phyloP scores from a whole-genome alignment of 2,888 invertebrate genomes.

The Stenoptilia bipunctidactyla region DNA sequence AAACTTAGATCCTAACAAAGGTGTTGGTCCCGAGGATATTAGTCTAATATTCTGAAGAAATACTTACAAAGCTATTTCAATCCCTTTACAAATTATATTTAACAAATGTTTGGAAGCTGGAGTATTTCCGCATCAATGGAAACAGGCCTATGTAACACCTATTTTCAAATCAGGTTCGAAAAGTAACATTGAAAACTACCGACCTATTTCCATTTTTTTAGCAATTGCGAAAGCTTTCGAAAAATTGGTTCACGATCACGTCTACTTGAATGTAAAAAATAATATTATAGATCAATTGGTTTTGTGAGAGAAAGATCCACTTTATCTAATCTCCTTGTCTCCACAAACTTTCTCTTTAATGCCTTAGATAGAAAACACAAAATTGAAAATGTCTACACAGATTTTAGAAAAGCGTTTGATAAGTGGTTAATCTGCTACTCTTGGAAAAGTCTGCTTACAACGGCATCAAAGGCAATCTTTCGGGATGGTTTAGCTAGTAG shows the following conservation, averaged over 20 bases:
- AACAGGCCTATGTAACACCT: neutral
- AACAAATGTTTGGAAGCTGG: slow-evolving; percentile 1
- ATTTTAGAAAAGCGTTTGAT: slow-evolving; percentile 1
- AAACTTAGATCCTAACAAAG: neutral
- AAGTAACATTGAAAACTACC: neutral
- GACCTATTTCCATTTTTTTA: neutral
- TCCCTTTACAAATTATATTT: slow-evolving; percentile 2
- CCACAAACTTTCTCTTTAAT: neutral
- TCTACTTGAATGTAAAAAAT: too few relatives aligned
- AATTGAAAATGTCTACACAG: neutral
- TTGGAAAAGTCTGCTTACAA: neutral
- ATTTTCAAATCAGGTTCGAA: slow-evolving; percentile 3
- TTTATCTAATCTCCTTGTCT: neutral
- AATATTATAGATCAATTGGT: slow-evolving; percentile 1
- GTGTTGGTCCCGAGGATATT: slow-evolving; percentile 1
- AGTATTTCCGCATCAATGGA: slow-evolving; percentile 2
- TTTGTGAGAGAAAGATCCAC: neutral
- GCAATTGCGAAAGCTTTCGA: slow-evolving; percentile 2
- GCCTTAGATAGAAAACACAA: neutral
- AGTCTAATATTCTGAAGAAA: slow-evolving; percentile 1
- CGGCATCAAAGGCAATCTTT: neutral
- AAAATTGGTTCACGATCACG: too few relatives aligned
- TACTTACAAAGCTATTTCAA: neutral
- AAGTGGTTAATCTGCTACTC: neutral
- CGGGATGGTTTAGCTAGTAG: neutral